Conservation (phyloP, 2,888 invertebrate species). For the Apotomis betuletana region DNA sequence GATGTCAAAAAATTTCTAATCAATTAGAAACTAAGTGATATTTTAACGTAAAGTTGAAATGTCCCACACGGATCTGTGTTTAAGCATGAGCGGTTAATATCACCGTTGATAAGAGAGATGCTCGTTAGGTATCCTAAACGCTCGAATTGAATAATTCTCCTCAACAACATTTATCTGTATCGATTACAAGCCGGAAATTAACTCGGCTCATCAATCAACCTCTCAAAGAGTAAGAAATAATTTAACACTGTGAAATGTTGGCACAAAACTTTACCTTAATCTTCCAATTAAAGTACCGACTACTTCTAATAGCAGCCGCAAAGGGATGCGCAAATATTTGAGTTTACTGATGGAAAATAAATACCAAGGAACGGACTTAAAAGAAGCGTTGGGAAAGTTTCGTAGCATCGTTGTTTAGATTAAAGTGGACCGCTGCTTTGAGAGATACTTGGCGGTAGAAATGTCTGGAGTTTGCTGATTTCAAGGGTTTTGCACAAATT, state of each 20-base stretch:
- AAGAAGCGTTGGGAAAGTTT: conserved; percentile 49
- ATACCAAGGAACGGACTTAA: conserved; percentile 47
- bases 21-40: too few relatives aligned
- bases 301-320: conserved; percentile 51
- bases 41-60: too few relatives aligned
- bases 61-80: too few relatives aligned
- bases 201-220: conserved; percentile 11
- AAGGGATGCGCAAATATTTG: conserved; percentile 61
- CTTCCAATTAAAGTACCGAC: conserved; percentile 25
- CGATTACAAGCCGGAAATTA: not conserved
- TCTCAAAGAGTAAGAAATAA: conserved; percentile 15
- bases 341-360: conserved; percentile 60
- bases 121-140: too few relatives aligned
- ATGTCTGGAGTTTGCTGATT: conserved; percentile 23
- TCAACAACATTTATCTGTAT: not conserved
- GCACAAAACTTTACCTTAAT: conserved; percentile 14
- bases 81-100: too few relatives aligned
- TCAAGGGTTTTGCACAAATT: conserved; percentile 22
- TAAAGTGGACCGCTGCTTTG: conserved; percentile 33
- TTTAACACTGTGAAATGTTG: not conserved
- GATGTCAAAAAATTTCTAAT: too few relatives aligned
- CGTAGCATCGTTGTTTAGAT: conserved; percentile 34
- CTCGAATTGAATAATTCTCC: too few relatives aligned
- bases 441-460: conserved; percentile 29
- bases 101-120: too few relatives aligned